Base-by-base conservation (phyloP, 2,113 vertebrate genomes). In the Chaetodon trifascialis region DNA sequence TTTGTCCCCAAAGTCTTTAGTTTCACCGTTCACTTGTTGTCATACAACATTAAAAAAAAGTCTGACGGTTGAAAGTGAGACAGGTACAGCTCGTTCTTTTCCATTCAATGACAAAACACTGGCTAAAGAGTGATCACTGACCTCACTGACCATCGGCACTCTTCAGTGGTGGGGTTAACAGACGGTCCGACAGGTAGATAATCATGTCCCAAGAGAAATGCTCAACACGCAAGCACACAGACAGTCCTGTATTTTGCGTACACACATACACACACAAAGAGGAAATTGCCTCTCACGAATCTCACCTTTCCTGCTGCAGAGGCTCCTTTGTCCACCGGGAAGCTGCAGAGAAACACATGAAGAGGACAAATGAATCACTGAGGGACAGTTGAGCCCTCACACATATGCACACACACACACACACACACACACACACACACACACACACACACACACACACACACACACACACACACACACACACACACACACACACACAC, bases 291-390 rank as follows among this genome's bases (percentile, higher is more conserved):
- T 56, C 5, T 46, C 65, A 17, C 69, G 44, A 44, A 8, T 63
- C 95, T 94, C 73, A 95, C 95, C 94, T 95, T 96, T 89, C 92
- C 95, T 72, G 94, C 84, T 30, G 91, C 93, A n/a, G 94, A 94
- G 0, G 94, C 93, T 83, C 95, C 94, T 62, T 94, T 94, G 38
- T 96, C 95, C 87, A 93, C 17, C 8, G 94, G 89, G 76, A 95
- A 93, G 21, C 95, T 96, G 88, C 56, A 77, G 83, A 88, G 23
- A 91, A 55, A 89, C 25, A 86, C 17, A 73, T 19, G 84, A 79
- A 60, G 12, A 90, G 12, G 71, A 88, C 23, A 92, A 80, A 80
- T 83, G n/a, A 76, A 75, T 74, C 80, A 79, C 38, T 60, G 83
- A 19, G 38, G 68, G 40, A 88, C 52, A 65, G 66, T 11, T 47